These are phyloP conservation scores for Cavia aperea DNA, from an alignment of 2,113 vertebrate genomes.

Conservation along the genomic window DNA sequence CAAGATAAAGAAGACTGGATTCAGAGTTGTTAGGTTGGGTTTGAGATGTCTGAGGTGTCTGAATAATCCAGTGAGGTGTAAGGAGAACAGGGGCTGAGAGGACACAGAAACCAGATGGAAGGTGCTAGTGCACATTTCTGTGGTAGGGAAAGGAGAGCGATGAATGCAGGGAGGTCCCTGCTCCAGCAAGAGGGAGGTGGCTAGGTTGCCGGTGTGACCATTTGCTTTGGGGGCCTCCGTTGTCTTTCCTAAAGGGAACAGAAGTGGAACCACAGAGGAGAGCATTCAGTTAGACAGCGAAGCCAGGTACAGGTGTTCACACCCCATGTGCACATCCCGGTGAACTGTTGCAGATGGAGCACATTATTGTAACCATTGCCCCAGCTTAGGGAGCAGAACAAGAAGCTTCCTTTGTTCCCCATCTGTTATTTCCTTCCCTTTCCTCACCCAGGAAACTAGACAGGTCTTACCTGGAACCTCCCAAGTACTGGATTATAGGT, in stretches of 20 bases:
- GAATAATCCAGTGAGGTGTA: background rate
- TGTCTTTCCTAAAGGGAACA: background rate
- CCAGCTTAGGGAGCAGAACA: background rate
- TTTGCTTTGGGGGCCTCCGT: background rate
- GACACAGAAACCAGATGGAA: background rate
- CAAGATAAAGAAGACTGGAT: background rate
- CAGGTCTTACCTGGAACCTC: background rate
- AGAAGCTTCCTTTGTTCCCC: background rate
- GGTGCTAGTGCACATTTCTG: background rate
- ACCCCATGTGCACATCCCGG: background rate
- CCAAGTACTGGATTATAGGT: background rate
- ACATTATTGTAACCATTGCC: background rate
- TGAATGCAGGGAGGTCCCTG: background rate
- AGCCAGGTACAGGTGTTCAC: background rate
- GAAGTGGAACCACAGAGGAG: background rate
- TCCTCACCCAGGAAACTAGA: background rate
- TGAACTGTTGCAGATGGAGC: background rate
- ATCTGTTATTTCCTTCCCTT: background rate
- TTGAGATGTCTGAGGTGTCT: background rate
- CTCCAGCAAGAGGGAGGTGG: background rate
- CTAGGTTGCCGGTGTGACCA: background rate
- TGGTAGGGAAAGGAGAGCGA: background rate
- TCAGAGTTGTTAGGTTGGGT: background rate
- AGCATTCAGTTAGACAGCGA: background rate
- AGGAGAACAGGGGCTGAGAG: background rate